phyloP scores from a whole-genome alignment of 2,888 invertebrate species.

The Morpho helenor region DNA sequence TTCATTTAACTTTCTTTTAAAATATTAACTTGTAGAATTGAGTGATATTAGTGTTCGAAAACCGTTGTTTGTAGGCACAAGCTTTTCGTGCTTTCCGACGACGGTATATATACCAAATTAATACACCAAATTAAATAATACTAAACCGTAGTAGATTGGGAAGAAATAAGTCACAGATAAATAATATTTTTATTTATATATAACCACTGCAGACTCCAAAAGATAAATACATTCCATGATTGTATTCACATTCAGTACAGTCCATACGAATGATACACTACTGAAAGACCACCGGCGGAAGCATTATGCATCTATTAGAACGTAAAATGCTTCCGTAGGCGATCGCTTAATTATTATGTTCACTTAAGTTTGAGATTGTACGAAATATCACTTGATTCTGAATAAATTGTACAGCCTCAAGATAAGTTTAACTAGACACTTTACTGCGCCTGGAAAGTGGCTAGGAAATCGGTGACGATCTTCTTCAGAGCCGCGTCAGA shows the following conservation, averaged over 20 bases:
- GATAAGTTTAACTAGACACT: slow-evolving; percentile 36
- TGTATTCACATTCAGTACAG: slow-evolving; percentile 72
- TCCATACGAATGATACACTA: slow-evolving; percentile 70
- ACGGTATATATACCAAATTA: too few relatives aligned
- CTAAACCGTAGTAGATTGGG: too few relatives aligned
- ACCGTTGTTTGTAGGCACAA: too few relatives aligned
- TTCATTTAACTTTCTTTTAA: too few relatives aligned
- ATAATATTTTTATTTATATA: slow-evolving; percentile 56
- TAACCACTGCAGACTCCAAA: slow-evolving; percentile 62
- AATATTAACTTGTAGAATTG: too few relatives aligned
- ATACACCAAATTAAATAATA: too few relatives aligned
- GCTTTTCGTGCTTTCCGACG: too few relatives aligned
- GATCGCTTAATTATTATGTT: slow-evolving; percentile 36
- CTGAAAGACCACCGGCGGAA: slow-evolving; percentile 46
- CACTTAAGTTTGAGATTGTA: slow-evolving; percentile 39
- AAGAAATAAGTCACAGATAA: slow-evolving; percentile 22
- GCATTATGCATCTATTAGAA: slow-evolving; percentile 28
- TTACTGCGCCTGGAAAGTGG: slow-evolving; percentile 81
- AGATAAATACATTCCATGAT: slow-evolving; percentile 77
- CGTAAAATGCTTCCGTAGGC: slow-evolving; percentile 42
- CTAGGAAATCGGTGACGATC: slow-evolving; percentile 93
- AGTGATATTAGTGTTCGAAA: too few relatives aligned
- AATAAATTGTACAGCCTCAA: slow-evolving; percentile 38
- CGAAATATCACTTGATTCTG: slow-evolving; percentile 33
- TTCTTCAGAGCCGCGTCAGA: slow-evolving; percentile 96